Evolutionary conservation across 2,113 vertebrate genomes (phyloP), one percentile per base, ranked within the genome.

Genomic region (Sorex fumeus): DNA sequence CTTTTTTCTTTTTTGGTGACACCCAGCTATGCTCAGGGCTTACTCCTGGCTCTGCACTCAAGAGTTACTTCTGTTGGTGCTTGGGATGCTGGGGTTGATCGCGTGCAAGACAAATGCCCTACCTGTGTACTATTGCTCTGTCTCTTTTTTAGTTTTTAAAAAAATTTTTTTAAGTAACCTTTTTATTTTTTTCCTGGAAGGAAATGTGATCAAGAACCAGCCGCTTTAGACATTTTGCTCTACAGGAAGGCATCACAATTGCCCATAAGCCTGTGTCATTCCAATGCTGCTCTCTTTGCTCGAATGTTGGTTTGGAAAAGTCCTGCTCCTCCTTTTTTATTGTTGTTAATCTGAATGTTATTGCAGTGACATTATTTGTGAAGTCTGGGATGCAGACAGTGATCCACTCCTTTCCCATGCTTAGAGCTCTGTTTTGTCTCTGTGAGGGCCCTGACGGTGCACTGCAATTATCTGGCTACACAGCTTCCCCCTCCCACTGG

Each of bases 381-480:
- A 64, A 32, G 27, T 78, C 40, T 83, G 74, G 78, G 66, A 91
- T 84, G 83, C 13, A 53, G 34, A 87, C 21, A 70, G 34, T 28
- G 76, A n/a, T 43, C 53, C 28, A 11, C 3, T 77, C 60, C 27
- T 34, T 72, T 43, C 27, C 34, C 60, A 3, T 23, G 30, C 32
- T 47, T 66, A 53, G 72, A 70, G 53, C 28, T 47, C 57, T 43
- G 7, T 8, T n/a, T 40, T 86, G 76, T 62, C 82, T 88, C 32
- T 34, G 18, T 45, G 3, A 7, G 11, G 21, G 15, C 30, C 45
- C 15, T 84, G 13, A 11, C 23, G 53, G 15, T 84, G 28, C 53
- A 28, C 84, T 75, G 53, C 78, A 69, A 74, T 93, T 32, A 69
- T 88, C 70, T 43, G 1, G 69, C 28, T 64, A 32, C 67, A 70